Conservation (phyloP, 2,797 vertebrate genomes). For the Pangasius larnaudii region DNA sequence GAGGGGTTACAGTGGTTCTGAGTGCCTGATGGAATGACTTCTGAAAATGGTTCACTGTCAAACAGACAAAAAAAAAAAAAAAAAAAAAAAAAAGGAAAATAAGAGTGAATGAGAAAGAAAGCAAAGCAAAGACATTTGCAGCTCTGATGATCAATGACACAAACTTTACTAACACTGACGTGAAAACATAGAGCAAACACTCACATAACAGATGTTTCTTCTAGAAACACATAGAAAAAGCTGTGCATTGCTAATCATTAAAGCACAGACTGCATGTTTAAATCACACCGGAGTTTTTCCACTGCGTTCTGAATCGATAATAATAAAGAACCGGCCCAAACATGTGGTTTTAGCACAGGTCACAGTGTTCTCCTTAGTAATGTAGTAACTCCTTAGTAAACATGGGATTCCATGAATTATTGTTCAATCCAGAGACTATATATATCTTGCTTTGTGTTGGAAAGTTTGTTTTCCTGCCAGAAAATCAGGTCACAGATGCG, state of each 20-base stretch:
- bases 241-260: neutral
- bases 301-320: neutral
- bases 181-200: constrained; percentile 23
- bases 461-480: neutral
- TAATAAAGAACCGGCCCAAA: neutral
- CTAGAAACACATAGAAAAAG: neutral
- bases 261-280: neutral
- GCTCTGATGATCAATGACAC: constrained; percentile 48
- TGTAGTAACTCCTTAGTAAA: neutral
- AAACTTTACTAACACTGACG: constrained; percentile 37
- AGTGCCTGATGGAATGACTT: constrained; percentile 72
- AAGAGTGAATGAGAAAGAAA: constrained; percentile 54
- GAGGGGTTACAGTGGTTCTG: constrained; percentile 42
- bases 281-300: neutral
- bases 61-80: constrained; percentile 71
- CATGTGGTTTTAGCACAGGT: neutral
- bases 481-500: neutral
- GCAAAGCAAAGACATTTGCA: constrained; percentile 59
- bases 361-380: neutral
- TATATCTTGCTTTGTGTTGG: neutral
- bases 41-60: constrained; percentile 75
- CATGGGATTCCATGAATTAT: neutral
- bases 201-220: neutral
- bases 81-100: constrained; percentile 62
- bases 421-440: neutral